Evolutionary conservation across 2,888 invertebrate genomes (phyloP).

Genomic region (Sarcophaga rosellei): DNA sequence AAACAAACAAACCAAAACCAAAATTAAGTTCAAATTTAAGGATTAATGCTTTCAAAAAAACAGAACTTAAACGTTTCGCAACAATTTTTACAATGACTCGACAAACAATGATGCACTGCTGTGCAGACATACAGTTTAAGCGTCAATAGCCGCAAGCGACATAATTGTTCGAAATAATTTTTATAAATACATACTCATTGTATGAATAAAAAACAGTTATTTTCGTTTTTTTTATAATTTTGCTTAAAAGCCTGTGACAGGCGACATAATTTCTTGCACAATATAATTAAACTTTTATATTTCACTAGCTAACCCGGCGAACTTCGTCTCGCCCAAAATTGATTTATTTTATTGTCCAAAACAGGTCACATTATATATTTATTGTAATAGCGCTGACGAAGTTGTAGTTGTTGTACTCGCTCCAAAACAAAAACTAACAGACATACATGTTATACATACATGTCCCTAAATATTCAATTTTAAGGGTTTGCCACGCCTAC

Average conservation of each 20-base stretch:
- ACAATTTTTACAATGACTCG: not conserved
- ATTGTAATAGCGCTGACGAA: too few species aligned
- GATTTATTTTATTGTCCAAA: too few species aligned
- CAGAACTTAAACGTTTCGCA: constrained; percentile 14
- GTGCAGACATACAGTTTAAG: constrained; percentile 36
- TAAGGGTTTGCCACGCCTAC: too few species aligned
- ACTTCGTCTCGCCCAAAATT: too few species aligned
- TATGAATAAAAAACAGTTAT: not conserved
- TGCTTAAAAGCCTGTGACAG: not conserved
- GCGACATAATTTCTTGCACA: not conserved
- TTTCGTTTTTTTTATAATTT: not conserved
- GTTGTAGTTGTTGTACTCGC: too few species aligned
- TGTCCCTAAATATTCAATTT: too few species aligned
- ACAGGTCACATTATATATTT: too few species aligned
- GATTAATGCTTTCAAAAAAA: constrained; percentile 61
- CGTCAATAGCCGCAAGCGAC: constrained; percentile 31
- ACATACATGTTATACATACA: too few species aligned
- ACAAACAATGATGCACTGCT: not conserved
- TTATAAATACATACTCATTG: not conserved
- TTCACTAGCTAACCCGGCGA: too few species aligned
- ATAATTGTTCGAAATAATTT: constrained; percentile 27
- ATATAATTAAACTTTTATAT: not conserved
- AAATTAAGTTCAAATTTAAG: constrained; percentile 63
- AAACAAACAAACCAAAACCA: constrained; percentile 38
- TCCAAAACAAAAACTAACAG: too few species aligned